Conservation (phyloP, 2,113 vertebrate species). For the Siniperca knerii region DNA sequence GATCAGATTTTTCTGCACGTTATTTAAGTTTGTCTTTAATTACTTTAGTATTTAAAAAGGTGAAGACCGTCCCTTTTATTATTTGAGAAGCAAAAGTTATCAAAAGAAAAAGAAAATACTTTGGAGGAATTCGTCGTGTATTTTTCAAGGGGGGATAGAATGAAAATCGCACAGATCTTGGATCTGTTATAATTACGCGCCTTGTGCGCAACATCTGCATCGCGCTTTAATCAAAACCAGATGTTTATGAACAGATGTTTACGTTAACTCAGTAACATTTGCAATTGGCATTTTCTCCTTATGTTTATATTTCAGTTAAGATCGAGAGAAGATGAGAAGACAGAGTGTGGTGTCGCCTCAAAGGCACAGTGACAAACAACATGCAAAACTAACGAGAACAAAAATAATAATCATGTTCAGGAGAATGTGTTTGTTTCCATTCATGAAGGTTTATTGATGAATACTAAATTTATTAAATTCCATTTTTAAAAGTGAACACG, state of each 20-base stretch:
- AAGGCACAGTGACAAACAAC: constrained; percentile 48
- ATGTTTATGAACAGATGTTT: constrained; percentile 38
- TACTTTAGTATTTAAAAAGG: too few relatives aligned
- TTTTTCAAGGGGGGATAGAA: not conserved
- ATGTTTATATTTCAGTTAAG: constrained; percentile 24
- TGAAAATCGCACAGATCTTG: not conserved
- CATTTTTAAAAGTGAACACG: constrained; percentile 74
- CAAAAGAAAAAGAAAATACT: constrained; percentile 4
- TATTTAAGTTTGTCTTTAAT: constrained; percentile 16
- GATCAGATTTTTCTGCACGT: not conserved
- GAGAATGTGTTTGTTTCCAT: constrained; percentile 88
- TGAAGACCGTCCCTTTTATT: constrained; percentile 30
- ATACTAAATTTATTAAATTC: constrained; percentile 85
- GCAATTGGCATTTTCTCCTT: not conserved
- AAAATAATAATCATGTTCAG: constrained; percentile 74
- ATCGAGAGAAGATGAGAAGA: not conserved
- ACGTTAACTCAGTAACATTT: not conserved
- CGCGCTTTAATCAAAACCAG: constrained; percentile 18
- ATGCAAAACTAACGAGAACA: constrained; percentile 54
- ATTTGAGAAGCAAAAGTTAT: not conserved
- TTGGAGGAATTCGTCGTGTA: not conserved
- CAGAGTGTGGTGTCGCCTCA: constrained; percentile 19
- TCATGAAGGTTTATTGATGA: constrained; percentile 89
- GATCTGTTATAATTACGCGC: constrained; percentile 23
- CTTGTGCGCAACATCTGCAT: constrained; percentile 24